Evolutionary conservation across 1,140 invertebrate species (phyloP), one percentile per base, ranked within the genome.

Genomic region (Drosophila sturtevanti): DNA sequence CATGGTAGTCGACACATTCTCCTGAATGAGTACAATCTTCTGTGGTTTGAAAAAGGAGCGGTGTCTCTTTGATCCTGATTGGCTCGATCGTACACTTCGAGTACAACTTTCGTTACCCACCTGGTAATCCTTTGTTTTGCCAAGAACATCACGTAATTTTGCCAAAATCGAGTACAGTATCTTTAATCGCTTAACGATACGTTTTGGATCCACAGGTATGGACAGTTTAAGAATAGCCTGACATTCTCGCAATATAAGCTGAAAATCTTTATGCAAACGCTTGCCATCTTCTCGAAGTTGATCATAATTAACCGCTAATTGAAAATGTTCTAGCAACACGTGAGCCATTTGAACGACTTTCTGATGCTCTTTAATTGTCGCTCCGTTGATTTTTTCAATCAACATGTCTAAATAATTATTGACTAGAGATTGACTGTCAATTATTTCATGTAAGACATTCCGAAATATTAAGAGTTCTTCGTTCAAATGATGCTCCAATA

Each of bases 171-270:
- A 90, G 51, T 86, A 79, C 14, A 91, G 27, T 24, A 91, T 91
- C 58, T 90, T 91, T 16, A 91, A 72, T 5, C 90, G 89, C 34
- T 91, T 91, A 1, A 85, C 22, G 31, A 91, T 67, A 21, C 90
- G 77, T 35, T 70, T 68, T 0, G 61, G 35, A 1, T 91, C 77
- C 0, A 91, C 64, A 1, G 70, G 70, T 22, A 69, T 22, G 12
- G 41, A 21, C 2, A 75, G 69, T 24, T 70, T 71, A 2, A 90
- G 56, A 27, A 85, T 63, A 5, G 90, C 89, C 14, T 74, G 69
- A 31, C 90, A 91, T 72, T 91, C 90, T 2, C 72, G 38, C 21
- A 87, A 54, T 37, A 91, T 91, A 0, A 79, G 2, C 0, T 67
- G 37, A n/a, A 90, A 87, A 35, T 91, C 90, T n/a, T 77, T 56